phyloP scores from a whole-genome alignment of 2,113 vertebrate genomes.

The Panthera tigris region DNA sequence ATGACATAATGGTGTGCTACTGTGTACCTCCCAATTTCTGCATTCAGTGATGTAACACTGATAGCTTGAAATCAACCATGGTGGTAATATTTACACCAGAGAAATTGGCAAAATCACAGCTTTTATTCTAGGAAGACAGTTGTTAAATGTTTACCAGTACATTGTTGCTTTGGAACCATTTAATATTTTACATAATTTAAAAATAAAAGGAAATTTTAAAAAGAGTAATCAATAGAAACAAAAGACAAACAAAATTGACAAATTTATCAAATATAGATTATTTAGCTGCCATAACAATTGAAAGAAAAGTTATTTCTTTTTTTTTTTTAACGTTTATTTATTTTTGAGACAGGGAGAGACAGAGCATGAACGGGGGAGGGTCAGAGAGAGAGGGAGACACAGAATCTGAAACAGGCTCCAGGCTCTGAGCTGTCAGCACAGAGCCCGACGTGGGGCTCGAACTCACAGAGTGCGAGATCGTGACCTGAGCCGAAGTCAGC shows the following conservation, averaged over 20 bases:
- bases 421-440: too few relatives aligned
- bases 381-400: too few relatives aligned
- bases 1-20: not conserved
- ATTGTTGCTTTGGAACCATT: not conserved
- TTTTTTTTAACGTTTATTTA: too few relatives aligned
- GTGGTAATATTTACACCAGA: not conserved
- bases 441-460: too few relatives aligned
- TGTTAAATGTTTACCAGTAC: slow-evolving; percentile 13
- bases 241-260: not conserved
- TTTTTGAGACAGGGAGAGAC: too few relatives aligned
- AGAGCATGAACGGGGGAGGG: too few relatives aligned
- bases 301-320: not conserved
- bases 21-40: not conserved
- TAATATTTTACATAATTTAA: slow-evolving; percentile 22
- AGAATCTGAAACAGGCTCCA: too few relatives aligned
- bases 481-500: too few relatives aligned
- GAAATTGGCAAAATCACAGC: not conserved
- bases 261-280: not conserved
- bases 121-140: not conserved
- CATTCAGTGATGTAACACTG: not conserved
- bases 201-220: slow-evolving; percentile 5
- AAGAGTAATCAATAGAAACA: slow-evolving; percentile 5
- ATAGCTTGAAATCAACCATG: not conserved
- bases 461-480: too few relatives aligned
- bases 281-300: not conserved